Evolutionary conservation across 2,888 invertebrate species (phyloP).

Genomic region (Dryobota labecula): DNA sequence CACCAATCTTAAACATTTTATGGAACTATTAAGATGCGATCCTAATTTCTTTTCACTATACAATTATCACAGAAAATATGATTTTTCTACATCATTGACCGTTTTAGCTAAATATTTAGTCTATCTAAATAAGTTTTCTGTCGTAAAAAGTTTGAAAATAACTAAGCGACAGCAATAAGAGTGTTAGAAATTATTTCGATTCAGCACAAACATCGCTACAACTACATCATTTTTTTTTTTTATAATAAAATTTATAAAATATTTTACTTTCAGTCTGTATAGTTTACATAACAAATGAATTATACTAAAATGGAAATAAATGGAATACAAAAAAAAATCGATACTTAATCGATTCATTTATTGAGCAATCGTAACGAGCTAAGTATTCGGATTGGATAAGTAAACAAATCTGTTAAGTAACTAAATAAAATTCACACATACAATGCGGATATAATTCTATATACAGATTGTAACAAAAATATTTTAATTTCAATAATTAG

Average conservation of each 20-base stretch:
- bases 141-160: slow-evolving; percentile 38
- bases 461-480: slow-evolving; percentile 55
- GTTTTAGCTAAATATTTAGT: slow-evolving; percentile 65
- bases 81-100: slow-evolving; percentile 69
- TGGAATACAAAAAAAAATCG: slow-evolving; percentile 64
- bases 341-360: slow-evolving; percentile 51
- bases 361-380: slow-evolving; percentile 62
- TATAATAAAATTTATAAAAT: slow-evolving; percentile 70
- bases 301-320: slow-evolving; percentile 64
- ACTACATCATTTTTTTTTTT: slow-evolving; percentile 44
- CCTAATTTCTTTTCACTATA: slow-evolving; percentile 71
- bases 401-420: slow-evolving; percentile 39
- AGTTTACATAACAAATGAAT: slow-evolving; percentile 57
- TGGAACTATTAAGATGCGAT: slow-evolving; percentile 69
- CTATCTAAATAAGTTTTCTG: slow-evolving; percentile 61
- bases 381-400: slow-evolving; percentile 48
- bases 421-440: slow-evolving; percentile 53
- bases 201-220: slow-evolving; percentile 42
- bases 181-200: slow-evolving; percentile 22
- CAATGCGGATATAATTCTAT: slow-evolving; percentile 55
- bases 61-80: slow-evolving; percentile 82
- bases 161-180: slow-evolving; percentile 46
- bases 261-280: slow-evolving; percentile 72
- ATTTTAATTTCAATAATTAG: slow-evolving; percentile 47
- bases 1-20: slow-evolving; percentile 59